Evolutionary conservation across 1,140 invertebrate genomes (phyloP).

Genomic region (Pissodes strobi): DNA sequence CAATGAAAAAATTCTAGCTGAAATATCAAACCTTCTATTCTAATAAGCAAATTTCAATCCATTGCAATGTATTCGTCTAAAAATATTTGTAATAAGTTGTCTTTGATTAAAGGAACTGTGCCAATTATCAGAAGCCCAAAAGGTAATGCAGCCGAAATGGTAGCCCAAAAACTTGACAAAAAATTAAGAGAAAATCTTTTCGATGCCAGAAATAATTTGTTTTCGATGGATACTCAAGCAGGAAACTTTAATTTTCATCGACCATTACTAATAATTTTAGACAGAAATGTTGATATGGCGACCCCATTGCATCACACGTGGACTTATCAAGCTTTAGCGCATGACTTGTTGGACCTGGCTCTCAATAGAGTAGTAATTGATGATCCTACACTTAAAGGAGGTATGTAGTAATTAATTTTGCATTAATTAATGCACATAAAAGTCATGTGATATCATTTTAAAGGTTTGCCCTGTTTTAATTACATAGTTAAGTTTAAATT

Average conservation of each 20-base stretch:
- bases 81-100: slow-evolving; percentile 6
- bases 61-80: no score
- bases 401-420: no score
- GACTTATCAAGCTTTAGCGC: slow-evolving; percentile 97
- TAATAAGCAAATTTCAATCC: no score
- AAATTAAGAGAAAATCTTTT: slow-evolving; percentile 96
- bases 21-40: no score
- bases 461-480: no score
- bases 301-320: slow-evolving; percentile 98
- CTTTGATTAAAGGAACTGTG: slow-evolving; percentile 71
- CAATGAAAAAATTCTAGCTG: no score
- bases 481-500: no score
- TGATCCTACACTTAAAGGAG: slow-evolving; percentile 62
- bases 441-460: no score
- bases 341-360: slow-evolving; percentile 91
- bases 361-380: slow-evolving; percentile 86
- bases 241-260: slow-evolving; percentile 88
- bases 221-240: slow-evolving; percentile 80
- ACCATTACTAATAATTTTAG: slow-evolving; percentile 89
- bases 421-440: no score
- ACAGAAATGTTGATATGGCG: slow-evolving; percentile 95
- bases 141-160: slow-evolving; percentile 98
- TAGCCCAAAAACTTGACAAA: slow-evolving; percentile 95
- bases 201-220: slow-evolving; percentile 95
- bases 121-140: slow-evolving; percentile 94